Percentiles rank a stretch among this genome's conserved stretches.
Conservation (phyloP, 2,113 vertebrate species). For the Neomonachus schauinslandi region DNA sequence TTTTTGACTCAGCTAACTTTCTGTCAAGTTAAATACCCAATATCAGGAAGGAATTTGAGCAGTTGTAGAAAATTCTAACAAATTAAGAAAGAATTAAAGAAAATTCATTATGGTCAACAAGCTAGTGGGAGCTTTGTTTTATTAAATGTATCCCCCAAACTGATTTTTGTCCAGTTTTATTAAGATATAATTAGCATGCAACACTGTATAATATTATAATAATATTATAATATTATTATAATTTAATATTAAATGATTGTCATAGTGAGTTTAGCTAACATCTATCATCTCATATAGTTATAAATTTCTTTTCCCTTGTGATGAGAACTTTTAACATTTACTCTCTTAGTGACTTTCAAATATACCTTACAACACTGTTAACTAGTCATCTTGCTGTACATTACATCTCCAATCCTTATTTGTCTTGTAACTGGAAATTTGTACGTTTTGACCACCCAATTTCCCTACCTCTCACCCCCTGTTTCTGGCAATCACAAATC, state of each 20-base stretch:
- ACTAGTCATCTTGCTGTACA: neutral
- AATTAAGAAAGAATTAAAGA: neutral
- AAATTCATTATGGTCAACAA: neutral
- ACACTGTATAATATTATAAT: no score
- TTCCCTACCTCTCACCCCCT: neutral
- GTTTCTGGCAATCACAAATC: neutral
- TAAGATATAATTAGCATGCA: neutral
- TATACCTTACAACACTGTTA: neutral
- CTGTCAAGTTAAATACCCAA: slow-evolving; percentile 4
- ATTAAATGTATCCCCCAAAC: neutral
- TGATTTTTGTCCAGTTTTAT: neutral
- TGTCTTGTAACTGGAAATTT: neutral
- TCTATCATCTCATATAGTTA: neutral
- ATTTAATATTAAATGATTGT: neutral
- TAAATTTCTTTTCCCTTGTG: neutral
- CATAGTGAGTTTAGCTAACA: neutral
- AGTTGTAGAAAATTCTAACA: slow-evolving; percentile 34
- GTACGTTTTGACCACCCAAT: neutral
- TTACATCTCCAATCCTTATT: neutral
- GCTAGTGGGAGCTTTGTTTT: neutral
- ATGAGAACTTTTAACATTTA: neutral
- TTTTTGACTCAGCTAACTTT: slow-evolving; percentile 60
- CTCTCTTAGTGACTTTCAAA: neutral
- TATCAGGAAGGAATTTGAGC: slow-evolving; percentile 4
- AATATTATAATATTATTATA: no score